Conservation (phyloP, 2,888 invertebrate genomes). For the Synergus laeviventris region DNA sequence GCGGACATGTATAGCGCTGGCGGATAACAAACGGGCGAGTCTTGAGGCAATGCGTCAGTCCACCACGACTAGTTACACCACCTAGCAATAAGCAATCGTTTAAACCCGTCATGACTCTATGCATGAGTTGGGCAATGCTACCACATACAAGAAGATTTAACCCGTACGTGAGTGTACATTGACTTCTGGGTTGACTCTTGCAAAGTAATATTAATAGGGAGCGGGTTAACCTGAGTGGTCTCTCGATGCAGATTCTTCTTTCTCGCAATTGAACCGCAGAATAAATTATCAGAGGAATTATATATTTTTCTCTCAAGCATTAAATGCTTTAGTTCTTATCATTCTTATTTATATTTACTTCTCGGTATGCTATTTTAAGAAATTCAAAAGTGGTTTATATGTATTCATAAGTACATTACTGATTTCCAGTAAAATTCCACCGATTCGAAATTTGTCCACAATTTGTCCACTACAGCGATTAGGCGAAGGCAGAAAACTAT, state of each 20-base stretch:
- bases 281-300: slow-evolving; percentile 21
- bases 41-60: slow-evolving; percentile 59
- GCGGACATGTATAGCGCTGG: slow-evolving; percentile 4
- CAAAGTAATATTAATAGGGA: slow-evolving; percentile 32
- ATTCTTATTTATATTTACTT: no score
- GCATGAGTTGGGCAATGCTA: slow-evolving; percentile 66
- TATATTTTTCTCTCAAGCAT: background rate
- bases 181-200: slow-evolving; percentile 39
- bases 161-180: slow-evolving; percentile 40
- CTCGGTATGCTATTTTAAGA: no score
- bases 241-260: slow-evolving; percentile 1
- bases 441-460: no score
- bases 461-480: no score
- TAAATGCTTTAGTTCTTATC: no score
- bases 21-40: slow-evolving; percentile 60
- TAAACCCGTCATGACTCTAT: slow-evolving; percentile 68
- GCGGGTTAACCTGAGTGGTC: slow-evolving; percentile 3
- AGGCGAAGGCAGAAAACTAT: no score
- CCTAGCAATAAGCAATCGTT: slow-evolving; percentile 65
- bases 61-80: slow-evolving; percentile 60
- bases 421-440: no score
- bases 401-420: no score
- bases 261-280: background rate
- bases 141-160: slow-evolving; percentile 53
- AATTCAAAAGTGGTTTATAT: no score